A percentile compares a stretch with the other conserved stretches of the same genome.
Conservation (phyloP, 2,888 invertebrate genomes). For the Dione juno region DNA sequence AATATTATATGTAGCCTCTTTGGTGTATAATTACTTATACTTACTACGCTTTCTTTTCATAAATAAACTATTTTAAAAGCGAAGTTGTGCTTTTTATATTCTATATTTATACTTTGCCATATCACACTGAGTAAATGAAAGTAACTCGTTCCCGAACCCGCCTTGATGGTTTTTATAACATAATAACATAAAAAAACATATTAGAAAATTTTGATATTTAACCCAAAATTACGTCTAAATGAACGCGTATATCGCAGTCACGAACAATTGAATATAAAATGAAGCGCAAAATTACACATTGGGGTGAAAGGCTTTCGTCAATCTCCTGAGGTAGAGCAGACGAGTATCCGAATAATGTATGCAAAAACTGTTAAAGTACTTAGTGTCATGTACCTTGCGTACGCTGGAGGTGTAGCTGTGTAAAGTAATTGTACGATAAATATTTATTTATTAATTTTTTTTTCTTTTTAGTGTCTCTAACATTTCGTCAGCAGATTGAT, state of each 20-base stretch:
- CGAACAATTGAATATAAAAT: constrained; percentile 21
- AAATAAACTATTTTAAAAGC: too few relatives aligned
- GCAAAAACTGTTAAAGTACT: constrained; percentile 12
- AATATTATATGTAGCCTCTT: neutral
- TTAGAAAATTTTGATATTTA: neutral
- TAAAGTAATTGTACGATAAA: neutral
- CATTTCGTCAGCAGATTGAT: too few relatives aligned
- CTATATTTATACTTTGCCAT: too few relatives aligned
- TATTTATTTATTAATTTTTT: neutral
- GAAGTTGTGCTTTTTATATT: too few relatives aligned
- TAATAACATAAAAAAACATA: too few relatives aligned
- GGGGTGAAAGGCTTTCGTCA: constrained; percentile 16
- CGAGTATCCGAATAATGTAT: constrained; percentile 13
- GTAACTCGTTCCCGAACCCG: too few relatives aligned
- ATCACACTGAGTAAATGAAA: too few relatives aligned
- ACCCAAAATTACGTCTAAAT: neutral
- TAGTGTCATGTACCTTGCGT: neutral
- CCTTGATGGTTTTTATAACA: too few relatives aligned
- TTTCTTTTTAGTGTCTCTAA: too few relatives aligned
- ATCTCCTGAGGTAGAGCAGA: constrained; percentile 9
- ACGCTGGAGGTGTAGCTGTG: neutral
- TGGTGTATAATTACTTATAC: too few relatives aligned
- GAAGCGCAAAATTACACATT: constrained; percentile 9
- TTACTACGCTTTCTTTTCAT: too few relatives aligned
- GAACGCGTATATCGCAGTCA: constrained; percentile 16